phyloP scores from a whole-genome alignment of 2,113 vertebrate species.

The Chamaetylas fuelleborni region DNA sequence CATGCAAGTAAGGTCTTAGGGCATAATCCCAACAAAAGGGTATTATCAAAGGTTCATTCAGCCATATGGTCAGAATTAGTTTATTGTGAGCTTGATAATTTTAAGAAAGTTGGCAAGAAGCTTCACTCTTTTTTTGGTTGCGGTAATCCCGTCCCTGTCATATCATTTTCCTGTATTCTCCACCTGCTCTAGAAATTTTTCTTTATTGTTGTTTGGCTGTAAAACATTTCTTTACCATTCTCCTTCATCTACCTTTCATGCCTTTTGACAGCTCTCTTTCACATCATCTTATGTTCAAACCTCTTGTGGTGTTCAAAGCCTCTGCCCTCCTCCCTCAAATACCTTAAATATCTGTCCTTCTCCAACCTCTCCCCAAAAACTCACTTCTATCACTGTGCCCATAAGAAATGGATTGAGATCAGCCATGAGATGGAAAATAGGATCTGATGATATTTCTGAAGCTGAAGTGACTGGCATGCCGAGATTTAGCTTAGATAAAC shows the following conservation, averaged over 20 bases:
- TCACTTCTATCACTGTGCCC: neutral
- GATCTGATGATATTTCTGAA: slow-evolving; percentile 7
- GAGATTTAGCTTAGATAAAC: slow-evolving; percentile 36
- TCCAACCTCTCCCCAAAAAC: neutral
- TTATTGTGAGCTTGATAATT: neutral
- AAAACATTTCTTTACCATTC: neutral
- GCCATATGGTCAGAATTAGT: neutral
- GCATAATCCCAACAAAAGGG: neutral
- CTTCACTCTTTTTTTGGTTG: neutral
- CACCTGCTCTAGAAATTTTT: neutral
- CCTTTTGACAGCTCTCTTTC: slow-evolving; percentile 3
- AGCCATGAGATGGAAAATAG: neutral
- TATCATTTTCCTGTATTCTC: neutral
- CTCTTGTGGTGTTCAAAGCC: neutral
- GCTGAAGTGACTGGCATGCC: neutral
- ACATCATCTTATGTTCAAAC: neutral
- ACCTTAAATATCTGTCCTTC: neutral
- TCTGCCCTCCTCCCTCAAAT: neutral
- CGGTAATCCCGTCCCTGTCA: neutral
- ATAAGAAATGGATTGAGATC: neutral
- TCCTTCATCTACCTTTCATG: neutral
- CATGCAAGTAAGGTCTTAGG: neutral
- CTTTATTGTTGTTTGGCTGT: neutral
- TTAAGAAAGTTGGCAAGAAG: neutral
- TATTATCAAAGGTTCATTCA: neutral